Percentiles rank a stretch among this genome's conserved stretches.
Conservation (phyloP, 2,888 invertebrate species). For the Nasonovia ribisnigri region DNA sequence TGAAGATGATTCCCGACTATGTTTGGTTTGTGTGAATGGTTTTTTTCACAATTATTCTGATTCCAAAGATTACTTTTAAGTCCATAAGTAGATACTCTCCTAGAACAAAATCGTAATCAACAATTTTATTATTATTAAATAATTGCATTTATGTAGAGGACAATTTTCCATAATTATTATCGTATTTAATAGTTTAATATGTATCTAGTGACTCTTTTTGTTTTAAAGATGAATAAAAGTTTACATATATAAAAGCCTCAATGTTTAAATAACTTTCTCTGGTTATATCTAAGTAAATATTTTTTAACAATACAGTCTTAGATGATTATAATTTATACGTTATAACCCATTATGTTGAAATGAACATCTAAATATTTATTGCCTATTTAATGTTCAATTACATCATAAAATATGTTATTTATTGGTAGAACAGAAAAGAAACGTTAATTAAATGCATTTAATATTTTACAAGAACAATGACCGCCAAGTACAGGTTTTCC, state of each 20-base stretch:
- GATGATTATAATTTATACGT: neutral
- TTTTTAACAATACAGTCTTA: neutral
- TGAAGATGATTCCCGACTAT: conserved; percentile 21
- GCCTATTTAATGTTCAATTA: neutral
- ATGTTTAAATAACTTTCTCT: neutral
- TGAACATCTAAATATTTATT: neutral
- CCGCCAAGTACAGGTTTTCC: neutral
- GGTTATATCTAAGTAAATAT: neutral
- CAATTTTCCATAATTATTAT: neutral
- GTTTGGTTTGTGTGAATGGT: conserved; percentile 34
- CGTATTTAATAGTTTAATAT: neutral
- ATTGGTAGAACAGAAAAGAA: neutral
- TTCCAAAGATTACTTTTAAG: conserved; percentile 6
- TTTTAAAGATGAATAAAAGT: neutral
- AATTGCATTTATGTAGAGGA: neutral
- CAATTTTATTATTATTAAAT: neutral
- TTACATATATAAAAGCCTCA: neutral
- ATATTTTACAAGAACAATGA: neutral
- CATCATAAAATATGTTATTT: neutral
- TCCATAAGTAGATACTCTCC: conserved; percentile 13
- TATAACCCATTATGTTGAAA: neutral
- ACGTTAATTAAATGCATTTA: neutral
- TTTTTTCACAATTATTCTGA: conserved; percentile 11
- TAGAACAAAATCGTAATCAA: neutral
- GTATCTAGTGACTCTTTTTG: neutral